Evolutionary conservation across 35 echinoderm and acorn worm genomes (phyloP).

Genomic region (Heliocidaris tuberculata): DNA sequence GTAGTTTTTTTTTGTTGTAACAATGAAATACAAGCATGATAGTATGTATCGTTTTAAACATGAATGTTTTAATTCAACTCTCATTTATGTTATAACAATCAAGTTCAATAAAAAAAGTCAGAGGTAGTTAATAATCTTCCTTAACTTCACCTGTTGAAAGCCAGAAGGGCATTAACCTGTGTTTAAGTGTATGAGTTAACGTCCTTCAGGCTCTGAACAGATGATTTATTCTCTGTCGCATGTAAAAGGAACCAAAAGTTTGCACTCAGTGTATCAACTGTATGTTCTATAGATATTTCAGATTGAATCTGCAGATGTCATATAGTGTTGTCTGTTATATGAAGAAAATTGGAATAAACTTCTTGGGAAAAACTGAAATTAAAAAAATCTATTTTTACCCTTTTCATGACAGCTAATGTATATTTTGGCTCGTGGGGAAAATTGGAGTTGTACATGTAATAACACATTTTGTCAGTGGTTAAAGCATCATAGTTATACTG

Average conservation of each 20-base stretch:
- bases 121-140: too few relatives aligned
- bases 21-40: too few relatives aligned
- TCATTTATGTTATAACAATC: too few relatives aligned
- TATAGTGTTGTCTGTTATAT: background rate
- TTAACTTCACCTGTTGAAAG: too few relatives aligned
- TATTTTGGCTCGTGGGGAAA: background rate
- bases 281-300: background rate
- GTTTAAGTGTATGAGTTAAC: too few relatives aligned
- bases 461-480: background rate
- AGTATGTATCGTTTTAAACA: too few relatives aligned
- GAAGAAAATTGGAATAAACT: background rate
- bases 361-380: background rate
- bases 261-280: background rate
- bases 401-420: background rate
- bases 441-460: background rate
- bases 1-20: too few relatives aligned
- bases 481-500: background rate
- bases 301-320: background rate
- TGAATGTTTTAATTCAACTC: too few relatives aligned
- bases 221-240: background rate
- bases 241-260: background rate
- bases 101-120: too few relatives aligned
- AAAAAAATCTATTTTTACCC: background rate
- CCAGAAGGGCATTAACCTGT: too few relatives aligned
- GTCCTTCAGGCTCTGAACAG: too few relatives aligned